Base-by-base conservation (phyloP, 2,888 invertebrate species). In the Molanna angustata region DNA sequence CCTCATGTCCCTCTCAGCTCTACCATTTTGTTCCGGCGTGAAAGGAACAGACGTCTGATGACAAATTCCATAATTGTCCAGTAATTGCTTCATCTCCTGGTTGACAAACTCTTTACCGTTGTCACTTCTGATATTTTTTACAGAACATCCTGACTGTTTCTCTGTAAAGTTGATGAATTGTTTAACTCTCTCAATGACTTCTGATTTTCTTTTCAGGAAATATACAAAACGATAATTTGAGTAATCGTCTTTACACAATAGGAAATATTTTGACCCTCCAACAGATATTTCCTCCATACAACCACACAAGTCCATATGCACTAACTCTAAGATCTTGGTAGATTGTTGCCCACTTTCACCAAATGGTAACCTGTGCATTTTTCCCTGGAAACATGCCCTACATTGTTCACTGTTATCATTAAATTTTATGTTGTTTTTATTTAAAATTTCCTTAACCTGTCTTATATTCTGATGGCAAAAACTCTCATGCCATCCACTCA, bases 1-100 rank as follows among this genome's bases (percentile, higher is more conserved):
- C 11, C 37, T 37, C 6, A 17, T 37, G 17, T 18, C 16, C 7
- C 37, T 3, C 11, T 37, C 37, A 16, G 37, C 37, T n/a, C 16
- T 18, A 4, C 37, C 37, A 37, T 37, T 37, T 13, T 37, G 37
- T 37, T 37, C 37, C 7, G 37, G 37, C 3, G 37, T 37, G 13
- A 17, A 37, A 11, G 37, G 2, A 3, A 37, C 18, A 3, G 37
- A 17, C 11, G 3, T 37, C 17, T 37, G 37, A 11, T 37, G 37
- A 16, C 18, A 18, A 17, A 37, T 37, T 3, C 37, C 37, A 37
- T 16, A 4, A 17, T 37, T 37, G 3, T 16, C 7, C 4, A 37
- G 4, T 17, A 17, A 37, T 37, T 37, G 17, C 3, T 17, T 13
- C 37, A 37, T 37, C 11, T 37, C 7, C 3, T 14, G 18, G 18